These are phyloP conservation scores for Aix galericulata DNA, from an alignment of 2,113 vertebrate genomes.

Conservation along the genomic window DNA sequence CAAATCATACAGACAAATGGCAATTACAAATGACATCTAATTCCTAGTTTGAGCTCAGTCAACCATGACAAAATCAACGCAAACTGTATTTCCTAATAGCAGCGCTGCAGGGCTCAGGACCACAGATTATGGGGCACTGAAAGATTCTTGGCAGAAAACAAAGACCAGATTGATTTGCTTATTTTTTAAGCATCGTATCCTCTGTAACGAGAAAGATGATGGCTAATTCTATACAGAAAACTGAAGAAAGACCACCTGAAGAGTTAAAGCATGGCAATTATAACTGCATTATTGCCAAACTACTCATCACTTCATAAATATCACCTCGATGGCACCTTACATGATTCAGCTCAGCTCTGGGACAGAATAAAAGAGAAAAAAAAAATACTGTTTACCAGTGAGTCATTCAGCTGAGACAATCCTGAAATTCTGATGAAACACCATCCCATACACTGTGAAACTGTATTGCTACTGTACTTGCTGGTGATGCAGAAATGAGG, in stretches of 20 bases:
- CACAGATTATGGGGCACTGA: not conserved
- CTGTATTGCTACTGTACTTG: not conserved
- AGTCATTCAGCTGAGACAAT: constrained; percentile 19
- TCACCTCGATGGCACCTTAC: not conserved
- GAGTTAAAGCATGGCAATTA: not conserved
- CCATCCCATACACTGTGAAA: not conserved
- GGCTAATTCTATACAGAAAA: not conserved
- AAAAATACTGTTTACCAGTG: not conserved
- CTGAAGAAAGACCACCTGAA: not conserved
- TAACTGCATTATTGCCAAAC: not conserved
- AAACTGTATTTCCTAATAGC: not conserved
- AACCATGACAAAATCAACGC: not conserved
- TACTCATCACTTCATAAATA: not conserved
- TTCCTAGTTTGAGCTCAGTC: constrained; percentile 35
- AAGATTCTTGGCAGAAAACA: constrained; percentile 32
- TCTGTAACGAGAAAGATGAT: not conserved
- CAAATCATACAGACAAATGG: constrained; percentile 45
- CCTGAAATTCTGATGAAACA: not conserved
- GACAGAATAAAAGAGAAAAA: not conserved
- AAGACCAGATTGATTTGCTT: constrained; percentile 1
- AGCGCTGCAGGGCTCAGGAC: not conserved
- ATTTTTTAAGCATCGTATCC: not conserved
- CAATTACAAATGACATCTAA: constrained; percentile 53
- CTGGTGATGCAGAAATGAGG: not conserved
- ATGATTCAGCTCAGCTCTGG: not conserved